Evolutionary conservation across 2,888 invertebrate genomes (phyloP), one percentile per base, ranked within the genome.

Genomic region (Leptopterna dolabrata): DNA sequence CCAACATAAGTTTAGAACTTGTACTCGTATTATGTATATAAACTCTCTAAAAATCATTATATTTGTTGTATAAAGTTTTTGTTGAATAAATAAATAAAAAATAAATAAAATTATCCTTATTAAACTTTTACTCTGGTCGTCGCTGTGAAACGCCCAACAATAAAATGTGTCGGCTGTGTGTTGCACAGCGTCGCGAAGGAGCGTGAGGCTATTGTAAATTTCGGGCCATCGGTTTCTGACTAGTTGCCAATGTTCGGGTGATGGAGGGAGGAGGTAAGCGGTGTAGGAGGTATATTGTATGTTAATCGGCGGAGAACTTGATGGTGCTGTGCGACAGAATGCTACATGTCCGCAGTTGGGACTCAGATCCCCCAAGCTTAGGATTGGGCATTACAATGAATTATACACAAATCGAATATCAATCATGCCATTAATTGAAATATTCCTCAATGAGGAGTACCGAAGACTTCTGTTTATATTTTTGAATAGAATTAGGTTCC

Each of bases 171-270:
- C 63, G 24, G 73, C 73, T 16, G 13, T 4, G 16, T n/a, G 73
- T 76, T 76, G 73, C 73, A 76, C 14, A 36, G 36, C 19, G 36
- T 36, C 30, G 73, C 41, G 1, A 36, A 76, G 41, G 36, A 16
- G 73, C 73, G 73, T 76, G 73, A 76, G 73, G 73, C 73, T 76
- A 41, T 76, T 76, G 73, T 76, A 76, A 76, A 76, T 76, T 76
- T 76, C 19, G 30, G 24, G 6, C 13, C 47, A 47, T 29, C 73
- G 36, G n/a, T 41, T 76, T 41, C 73, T 76, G 73, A 30, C 73
- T 36, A n/a, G 30, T 76, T 76, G 73, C 73, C 73, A 76, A 76
- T 30, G 73, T 76, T 30, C 14, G 36, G 30, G 16, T 4, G 73
- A 16, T 14, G 73, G 30, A 36, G 73, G 30, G 73, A 36, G 30